phyloP scores from a whole-genome alignment of 2,113 vertebrate genomes.

The Brachionichthys hirsutus region DNA sequence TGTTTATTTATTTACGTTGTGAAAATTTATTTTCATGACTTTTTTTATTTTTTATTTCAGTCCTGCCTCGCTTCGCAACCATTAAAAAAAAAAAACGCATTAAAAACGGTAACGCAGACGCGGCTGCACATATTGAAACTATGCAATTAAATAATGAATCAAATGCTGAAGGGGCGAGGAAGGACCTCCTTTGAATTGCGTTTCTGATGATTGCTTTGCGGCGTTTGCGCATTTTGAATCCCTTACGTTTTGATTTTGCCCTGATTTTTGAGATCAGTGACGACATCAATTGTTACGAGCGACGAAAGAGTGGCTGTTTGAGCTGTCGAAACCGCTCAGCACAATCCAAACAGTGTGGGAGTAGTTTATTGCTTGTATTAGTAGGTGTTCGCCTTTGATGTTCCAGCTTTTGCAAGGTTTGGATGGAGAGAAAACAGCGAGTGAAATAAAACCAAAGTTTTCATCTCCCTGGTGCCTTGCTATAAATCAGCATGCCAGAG shows the following conservation, averaged over 20 bases:
- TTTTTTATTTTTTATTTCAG: slow-evolving; percentile 51
- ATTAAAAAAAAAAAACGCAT: slow-evolving; percentile 9
- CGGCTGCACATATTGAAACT: slow-evolving; percentile 52
- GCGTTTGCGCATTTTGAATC: slow-evolving; percentile 11
- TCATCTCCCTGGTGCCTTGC: slow-evolving; percentile 51
- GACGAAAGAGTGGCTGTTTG: slow-evolving; percentile 21
- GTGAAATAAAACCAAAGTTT: slow-evolving; percentile 66
- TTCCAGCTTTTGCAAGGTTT: slow-evolving; percentile 52
- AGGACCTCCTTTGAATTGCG: slow-evolving; percentile 30
- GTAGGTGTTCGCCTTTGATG: slow-evolving; percentile 65
- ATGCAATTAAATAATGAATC: slow-evolving; percentile 60
- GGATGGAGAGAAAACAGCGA: slow-evolving; percentile 36
- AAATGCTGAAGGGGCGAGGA: slow-evolving; percentile 1
- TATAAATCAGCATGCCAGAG: slow-evolving; percentile 54
- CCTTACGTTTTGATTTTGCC: not conserved
- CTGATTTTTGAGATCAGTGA: slow-evolving; percentile 23
- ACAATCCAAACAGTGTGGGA: slow-evolving; percentile 52
- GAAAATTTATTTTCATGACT: slow-evolving; percentile 38
- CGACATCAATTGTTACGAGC: slow-evolving; percentile 24
- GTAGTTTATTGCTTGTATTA: slow-evolving; percentile 65
- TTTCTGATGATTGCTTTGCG: slow-evolving; percentile 49
- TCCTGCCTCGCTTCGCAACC: slow-evolving; percentile 28
- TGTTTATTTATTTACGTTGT: slow-evolving; percentile 16
- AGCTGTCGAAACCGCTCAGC: slow-evolving; percentile 36
- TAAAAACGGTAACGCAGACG: slow-evolving; percentile 24